Base-by-base conservation (phyloP, 2,888 invertebrate genomes). In the Himalopsyche kuldschensis region DNA sequence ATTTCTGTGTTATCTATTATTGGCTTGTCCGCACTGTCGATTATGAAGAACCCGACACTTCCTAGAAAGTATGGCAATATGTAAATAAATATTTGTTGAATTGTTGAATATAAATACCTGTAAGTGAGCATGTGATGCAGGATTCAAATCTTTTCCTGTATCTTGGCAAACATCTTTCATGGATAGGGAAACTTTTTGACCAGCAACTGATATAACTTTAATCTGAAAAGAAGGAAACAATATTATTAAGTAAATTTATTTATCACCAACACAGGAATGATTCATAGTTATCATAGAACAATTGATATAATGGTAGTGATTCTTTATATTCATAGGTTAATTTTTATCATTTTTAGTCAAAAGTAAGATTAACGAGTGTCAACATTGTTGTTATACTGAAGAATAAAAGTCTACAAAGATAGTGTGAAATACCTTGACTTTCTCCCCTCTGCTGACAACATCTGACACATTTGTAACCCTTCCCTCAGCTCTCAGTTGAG, bases 111-210 rank as follows among this genome's bases (percentile, higher is more conserved):
- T 35, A 46, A 91, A 92, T 86, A 94, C 93, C 90, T 94, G 94
- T 69, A 92, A 89, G 86, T 94, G 93, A 10, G 94, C 92, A 88
- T 95, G 94, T 5, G 95, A 95, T 0, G 94, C 90, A 0, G 99
- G 99, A 91, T 99, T 99, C 80, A 99, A 91, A 91, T 99, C 99
- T 88, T 95, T 95, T 0, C 99, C 99, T 0, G 96, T 96, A 27
- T 95, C 94, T 90, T 99, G 99, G 89, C 99, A 97, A 0, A 99
- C 99, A 90, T 99, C 99, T 91, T 98, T 99, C 96, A 99, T 98
- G 0, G 97, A 97, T 3, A 99, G 92, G 1, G 99, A 98, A 0
- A 97, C 96, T 90, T 98, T 99, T 88, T 97, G 97, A 0, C 98
- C 98, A n/a, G 96, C 96, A 46, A 98, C 94, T 20, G 97, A 97